Conservation (phyloP, 2,113 vertebrate genomes). For the Cichladusa arquata region DNA sequence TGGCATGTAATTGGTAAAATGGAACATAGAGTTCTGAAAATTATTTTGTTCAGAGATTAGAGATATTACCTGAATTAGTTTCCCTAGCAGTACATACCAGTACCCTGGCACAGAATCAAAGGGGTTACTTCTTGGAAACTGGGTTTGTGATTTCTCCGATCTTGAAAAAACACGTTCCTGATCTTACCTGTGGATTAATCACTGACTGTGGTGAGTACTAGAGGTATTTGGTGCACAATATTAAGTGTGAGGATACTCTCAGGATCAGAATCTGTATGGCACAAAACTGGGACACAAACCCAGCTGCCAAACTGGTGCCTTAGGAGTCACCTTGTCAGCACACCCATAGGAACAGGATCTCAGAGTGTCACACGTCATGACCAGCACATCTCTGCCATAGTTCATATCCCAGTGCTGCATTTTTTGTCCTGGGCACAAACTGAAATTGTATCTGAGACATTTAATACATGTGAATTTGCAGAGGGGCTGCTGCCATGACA, state of each 20-base stretch:
- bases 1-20: background rate
- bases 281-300: background rate
- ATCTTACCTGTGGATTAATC: background rate
- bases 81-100: background rate
- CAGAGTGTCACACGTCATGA: background rate
- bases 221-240: background rate
- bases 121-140: background rate
- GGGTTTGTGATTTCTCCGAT: background rate
- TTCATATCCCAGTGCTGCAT: background rate
- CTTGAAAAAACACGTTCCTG: background rate
- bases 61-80: background rate
- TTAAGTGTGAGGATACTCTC: background rate
- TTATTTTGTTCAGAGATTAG: background rate
- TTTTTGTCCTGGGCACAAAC: background rate
- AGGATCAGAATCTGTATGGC: background rate
- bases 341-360: background rate
- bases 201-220: background rate
- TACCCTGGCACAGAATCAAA: background rate
- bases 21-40: background rate
- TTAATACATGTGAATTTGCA: background rate
- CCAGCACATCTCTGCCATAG: background rate
- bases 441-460: background rate
- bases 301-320: background rate
- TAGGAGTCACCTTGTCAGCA: background rate
- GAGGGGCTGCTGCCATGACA: background rate